Evolutionary conservation across 2,113 vertebrate species (phyloP).

Genomic region (Semnornis frantzii): DNA sequence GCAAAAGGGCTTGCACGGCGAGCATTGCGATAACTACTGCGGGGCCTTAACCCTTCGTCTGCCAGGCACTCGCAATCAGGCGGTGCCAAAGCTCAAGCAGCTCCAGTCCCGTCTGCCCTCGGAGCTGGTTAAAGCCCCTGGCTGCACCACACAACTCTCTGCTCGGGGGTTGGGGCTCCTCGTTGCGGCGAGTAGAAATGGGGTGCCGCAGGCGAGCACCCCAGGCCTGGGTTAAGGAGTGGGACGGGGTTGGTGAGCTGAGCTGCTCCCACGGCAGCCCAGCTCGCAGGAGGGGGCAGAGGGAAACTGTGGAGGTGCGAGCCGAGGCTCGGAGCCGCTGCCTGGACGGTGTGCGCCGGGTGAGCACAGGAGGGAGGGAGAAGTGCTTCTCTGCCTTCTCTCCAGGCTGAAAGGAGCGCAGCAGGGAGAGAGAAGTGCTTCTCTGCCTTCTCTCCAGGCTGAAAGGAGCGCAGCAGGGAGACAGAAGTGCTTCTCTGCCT

Average conservation of each 20-base stretch:
- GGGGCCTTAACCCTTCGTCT: not conserved
- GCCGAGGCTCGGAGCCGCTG: accelerated
- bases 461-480: too few relatives aligned
- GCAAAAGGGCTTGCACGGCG: not conserved
- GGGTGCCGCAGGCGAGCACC: not conserved
- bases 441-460: too few relatives aligned
- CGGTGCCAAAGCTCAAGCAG: not conserved
- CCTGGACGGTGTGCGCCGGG: accelerated
- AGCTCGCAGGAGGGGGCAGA: accelerated
- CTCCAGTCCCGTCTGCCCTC: not conserved
- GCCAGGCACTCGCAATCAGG: not conserved
- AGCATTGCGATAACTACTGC: not conserved
- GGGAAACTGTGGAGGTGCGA: not conserved
- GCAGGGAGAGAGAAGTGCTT: too few relatives aligned
- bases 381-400: not conserved
- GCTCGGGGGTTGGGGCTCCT: not conserved
- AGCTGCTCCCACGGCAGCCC: not conserved
- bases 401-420: not conserved
- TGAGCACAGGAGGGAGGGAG: accelerated
- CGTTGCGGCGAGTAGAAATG: not conserved
- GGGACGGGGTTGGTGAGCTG: not conserved
- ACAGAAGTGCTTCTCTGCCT: too few relatives aligned
- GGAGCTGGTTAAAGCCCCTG: not conserved
- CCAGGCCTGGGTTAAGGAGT: not conserved
- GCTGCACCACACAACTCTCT: accelerated